phyloP scores from a whole-genome alignment of 1,140 invertebrate species.

The Mycetomoellerius zeteki region DNA sequence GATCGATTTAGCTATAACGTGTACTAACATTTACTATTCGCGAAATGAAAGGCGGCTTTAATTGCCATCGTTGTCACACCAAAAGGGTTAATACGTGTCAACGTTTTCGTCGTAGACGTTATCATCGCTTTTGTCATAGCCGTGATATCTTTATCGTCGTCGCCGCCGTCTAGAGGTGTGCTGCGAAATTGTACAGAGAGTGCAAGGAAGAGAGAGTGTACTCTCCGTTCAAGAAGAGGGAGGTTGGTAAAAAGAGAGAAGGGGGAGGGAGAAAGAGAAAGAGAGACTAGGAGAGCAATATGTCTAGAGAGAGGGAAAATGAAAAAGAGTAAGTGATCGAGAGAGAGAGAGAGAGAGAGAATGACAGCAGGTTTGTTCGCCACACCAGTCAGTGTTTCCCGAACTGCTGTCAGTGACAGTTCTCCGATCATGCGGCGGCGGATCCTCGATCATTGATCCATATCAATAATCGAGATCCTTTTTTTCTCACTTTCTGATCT shows the following conservation, averaged over 20 bases:
- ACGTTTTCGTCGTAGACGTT: slow-evolving; percentile 21
- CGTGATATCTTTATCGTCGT: slow-evolving; percentile 14
- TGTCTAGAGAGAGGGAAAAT: slow-evolving; percentile 44
- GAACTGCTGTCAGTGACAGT: slow-evolving; percentile 86
- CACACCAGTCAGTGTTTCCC: slow-evolving; percentile 84
- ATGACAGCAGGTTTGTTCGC: slow-evolving; percentile 70
- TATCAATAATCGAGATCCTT: slow-evolving; percentile 46
- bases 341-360: slow-evolving; percentile 60
- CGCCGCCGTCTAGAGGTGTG: slow-evolving; percentile 4
- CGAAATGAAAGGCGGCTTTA: slow-evolving; percentile 86
- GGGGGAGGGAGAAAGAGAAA: not conserved
- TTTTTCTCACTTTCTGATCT: not conserved
- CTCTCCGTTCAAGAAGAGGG: slow-evolving; percentile 38
- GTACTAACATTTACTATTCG: slow-evolving; percentile 84
- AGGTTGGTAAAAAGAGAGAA: slow-evolving; percentile 15
- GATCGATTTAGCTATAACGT: slow-evolving; percentile 71
- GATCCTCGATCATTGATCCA: slow-evolving; percentile 68
- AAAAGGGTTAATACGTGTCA: slow-evolving; percentile 10
- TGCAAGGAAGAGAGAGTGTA: slow-evolving; percentile 39
- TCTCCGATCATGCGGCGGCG: slow-evolving; percentile 79
- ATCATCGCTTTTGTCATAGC: not conserved
- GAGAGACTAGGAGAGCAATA: slow-evolving; percentile 22
- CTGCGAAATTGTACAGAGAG: slow-evolving; percentile 29
- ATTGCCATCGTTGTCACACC: slow-evolving; percentile 77
- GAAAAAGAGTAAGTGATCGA: slow-evolving; percentile 40